Evolutionary conservation across 2,113 vertebrate species (phyloP).

Genomic region (Pungitius pungitius): DNA sequence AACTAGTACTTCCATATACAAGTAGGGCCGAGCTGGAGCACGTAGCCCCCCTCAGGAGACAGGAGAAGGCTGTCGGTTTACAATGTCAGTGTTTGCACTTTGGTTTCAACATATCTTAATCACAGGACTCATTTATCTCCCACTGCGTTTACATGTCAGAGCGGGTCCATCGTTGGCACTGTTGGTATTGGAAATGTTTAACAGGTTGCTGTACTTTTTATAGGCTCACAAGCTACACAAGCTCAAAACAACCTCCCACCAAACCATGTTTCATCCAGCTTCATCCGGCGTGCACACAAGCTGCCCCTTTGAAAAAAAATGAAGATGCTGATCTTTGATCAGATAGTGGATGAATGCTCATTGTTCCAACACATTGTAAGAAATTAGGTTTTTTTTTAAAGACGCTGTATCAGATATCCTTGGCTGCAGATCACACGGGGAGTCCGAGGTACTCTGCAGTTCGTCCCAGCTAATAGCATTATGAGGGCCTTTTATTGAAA

Average conservation of each 20-base stretch:
- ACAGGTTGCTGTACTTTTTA: slow-evolving; percentile 35
- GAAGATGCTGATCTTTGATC: slow-evolving; percentile 45
- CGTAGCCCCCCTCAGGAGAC: slow-evolving; percentile 33
- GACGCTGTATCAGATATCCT: slow-evolving; percentile 28
- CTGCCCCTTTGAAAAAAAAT: slow-evolving; percentile 30
- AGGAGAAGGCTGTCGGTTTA: slow-evolving; percentile 59
- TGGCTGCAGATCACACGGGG: slow-evolving; percentile 40
- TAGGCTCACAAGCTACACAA: slow-evolving; percentile 39
- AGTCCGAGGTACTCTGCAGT: slow-evolving; percentile 43
- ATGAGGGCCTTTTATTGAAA: slow-evolving; percentile 48
- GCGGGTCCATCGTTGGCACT: slow-evolving; percentile 53
- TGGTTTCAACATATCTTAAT: slow-evolving; percentile 78
- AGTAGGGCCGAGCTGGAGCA: slow-evolving; percentile 42
- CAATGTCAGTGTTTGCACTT: slow-evolving; percentile 68
- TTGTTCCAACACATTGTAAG: slow-evolving; percentile 58
- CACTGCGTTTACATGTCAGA: slow-evolving; percentile 71
- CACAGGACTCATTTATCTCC: slow-evolving; percentile 71
- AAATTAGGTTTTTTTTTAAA: slow-evolving; percentile 34
- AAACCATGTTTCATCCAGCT: slow-evolving; percentile 50
- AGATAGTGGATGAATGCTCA: slow-evolving; percentile 18
- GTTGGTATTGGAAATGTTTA: slow-evolving; percentile 17
- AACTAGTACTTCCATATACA: slow-evolving; percentile 71
- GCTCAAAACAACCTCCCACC: slow-evolving; percentile 43
- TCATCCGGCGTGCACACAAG: slow-evolving; percentile 25
- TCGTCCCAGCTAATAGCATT: slow-evolving; percentile 48